Evolutionary conservation across 2,113 vertebrate species (phyloP).

Genomic region (Tychaedon coryphoeus): DNA sequence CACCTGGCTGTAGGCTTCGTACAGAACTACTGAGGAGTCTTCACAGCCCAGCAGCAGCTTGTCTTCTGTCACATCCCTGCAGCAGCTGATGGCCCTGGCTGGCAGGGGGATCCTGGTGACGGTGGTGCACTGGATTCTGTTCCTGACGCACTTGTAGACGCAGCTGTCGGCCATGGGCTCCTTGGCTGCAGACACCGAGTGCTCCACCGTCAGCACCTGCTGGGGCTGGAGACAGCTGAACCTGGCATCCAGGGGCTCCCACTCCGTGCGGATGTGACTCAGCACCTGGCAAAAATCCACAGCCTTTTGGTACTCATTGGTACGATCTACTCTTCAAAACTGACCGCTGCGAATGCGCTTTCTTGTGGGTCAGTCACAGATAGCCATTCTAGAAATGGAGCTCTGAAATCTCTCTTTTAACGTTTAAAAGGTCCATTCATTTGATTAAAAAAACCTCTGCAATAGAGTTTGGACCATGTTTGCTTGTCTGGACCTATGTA

Average conservation of each 20-base stretch:
- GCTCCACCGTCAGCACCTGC: conserved; percentile 86
- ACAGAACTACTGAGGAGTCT: conserved; percentile 87
- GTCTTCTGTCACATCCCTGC: conserved; percentile 78
- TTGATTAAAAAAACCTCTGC: not conserved
- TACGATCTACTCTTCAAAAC: not conserved
- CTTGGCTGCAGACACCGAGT: conserved; percentile 54
- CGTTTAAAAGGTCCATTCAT: not conserved
- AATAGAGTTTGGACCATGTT: not conserved
- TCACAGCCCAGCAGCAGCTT: conserved; percentile 85
- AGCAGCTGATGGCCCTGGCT: conserved; percentile 82
- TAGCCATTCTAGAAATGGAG: accelerated
- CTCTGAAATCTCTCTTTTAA: not conserved
- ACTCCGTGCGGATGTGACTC: conserved; percentile 80
- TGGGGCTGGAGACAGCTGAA: conserved; percentile 85
- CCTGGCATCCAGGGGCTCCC: conserved; percentile 81
- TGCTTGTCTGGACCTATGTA: not conserved
- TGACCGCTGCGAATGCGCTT: not conserved
- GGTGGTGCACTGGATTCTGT: conserved; percentile 76
- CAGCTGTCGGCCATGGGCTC: conserved; percentile 78
- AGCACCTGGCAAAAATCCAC: conserved; percentile 76
- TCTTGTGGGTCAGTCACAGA: not conserved
- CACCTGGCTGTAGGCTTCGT: conserved; percentile 78
- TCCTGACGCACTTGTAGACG: conserved; percentile 79
- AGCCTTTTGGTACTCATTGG: not conserved
- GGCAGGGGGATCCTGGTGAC: conserved; percentile 79